Conservation (phyloP, 2,888 invertebrate genomes). For the Tyria jacobaeae region DNA sequence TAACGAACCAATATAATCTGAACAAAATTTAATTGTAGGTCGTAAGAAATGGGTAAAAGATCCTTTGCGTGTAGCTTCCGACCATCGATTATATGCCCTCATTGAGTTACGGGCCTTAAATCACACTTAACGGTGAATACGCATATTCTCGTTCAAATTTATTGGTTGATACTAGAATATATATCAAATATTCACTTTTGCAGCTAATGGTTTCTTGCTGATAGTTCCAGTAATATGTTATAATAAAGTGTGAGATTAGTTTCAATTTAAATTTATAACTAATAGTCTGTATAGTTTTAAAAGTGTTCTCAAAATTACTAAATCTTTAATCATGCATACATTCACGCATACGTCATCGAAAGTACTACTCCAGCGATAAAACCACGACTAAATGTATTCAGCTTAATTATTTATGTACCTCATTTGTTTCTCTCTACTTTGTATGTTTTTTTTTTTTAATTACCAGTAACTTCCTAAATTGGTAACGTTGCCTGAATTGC, state of each 20-base stretch:
- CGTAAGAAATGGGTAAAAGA: constrained; percentile 51
- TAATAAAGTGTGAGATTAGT: constrained; percentile 41
- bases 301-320: too few relatives aligned
- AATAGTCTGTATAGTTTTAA: too few relatives aligned
- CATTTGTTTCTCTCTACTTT: too few relatives aligned
- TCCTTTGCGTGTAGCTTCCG: constrained; percentile 64
- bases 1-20: neutral
- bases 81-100: constrained; percentile 72
- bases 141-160: constrained; percentile 78
- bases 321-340: too few relatives aligned
- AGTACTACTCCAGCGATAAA: too few relatives aligned
- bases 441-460: too few relatives aligned
- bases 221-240: constrained; percentile 51
- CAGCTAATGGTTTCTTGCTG: constrained; percentile 59
- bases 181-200: constrained; percentile 68
- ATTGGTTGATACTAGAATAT: constrained; percentile 71
- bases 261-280: constrained; percentile 32
- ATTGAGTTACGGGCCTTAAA: constrained; percentile 76
- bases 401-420: too few relatives aligned
- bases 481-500: too few relatives aligned
- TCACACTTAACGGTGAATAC: constrained; percentile 81
- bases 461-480: too few relatives aligned
- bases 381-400: too few relatives aligned
- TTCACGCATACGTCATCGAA: too few relatives aligned
- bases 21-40: constrained; percentile 31